These are phyloP conservation scores for Gortyna flavago DNA, from an alignment of 2,888 invertebrate species.

Conservation along the genomic window DNA sequence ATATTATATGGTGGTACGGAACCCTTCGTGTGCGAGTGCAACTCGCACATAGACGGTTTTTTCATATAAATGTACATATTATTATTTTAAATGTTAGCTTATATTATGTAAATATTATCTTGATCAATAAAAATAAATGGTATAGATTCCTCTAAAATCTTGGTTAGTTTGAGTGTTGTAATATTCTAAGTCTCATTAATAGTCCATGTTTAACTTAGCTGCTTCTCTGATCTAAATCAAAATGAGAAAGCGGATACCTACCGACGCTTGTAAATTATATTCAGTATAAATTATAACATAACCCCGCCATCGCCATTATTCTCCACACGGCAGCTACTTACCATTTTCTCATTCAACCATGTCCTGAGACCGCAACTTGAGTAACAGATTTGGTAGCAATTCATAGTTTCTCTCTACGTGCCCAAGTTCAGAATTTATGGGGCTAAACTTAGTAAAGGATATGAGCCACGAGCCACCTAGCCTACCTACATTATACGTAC, in stretches of 20 bases:
- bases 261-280: slow-evolving; percentile 33
- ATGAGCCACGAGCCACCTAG: slow-evolving; percentile 67
- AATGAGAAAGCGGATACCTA: slow-evolving; percentile 15
- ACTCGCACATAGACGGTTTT: too few relatives aligned
- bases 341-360: slow-evolving; percentile 65
- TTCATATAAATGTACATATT: too few relatives aligned
- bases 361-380: slow-evolving; percentile 65
- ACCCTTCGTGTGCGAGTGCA: too few relatives aligned
- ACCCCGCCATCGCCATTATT: slow-evolving; percentile 35
- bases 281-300: slow-evolving; percentile 37
- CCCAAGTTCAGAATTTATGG: slow-evolving; percentile 76
- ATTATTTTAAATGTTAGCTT: too few relatives aligned
- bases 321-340: slow-evolving; percentile 62
- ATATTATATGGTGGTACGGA: too few relatives aligned
- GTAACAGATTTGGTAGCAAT: slow-evolving; percentile 72
- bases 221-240: slow-evolving; percentile 29
- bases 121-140: neutral
- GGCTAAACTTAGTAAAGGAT: slow-evolving; percentile 66
- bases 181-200: slow-evolving; percentile 4
- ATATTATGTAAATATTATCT: too few relatives aligned
- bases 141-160: neutral
- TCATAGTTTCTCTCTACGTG: slow-evolving; percentile 74
- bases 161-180: neutral
- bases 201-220: slow-evolving; percentile 8
- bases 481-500: slow-evolving; percentile 58